Conservation (phyloP, 1,140 invertebrate genomes). For the Cyrtorhinus lividipennis region DNA sequence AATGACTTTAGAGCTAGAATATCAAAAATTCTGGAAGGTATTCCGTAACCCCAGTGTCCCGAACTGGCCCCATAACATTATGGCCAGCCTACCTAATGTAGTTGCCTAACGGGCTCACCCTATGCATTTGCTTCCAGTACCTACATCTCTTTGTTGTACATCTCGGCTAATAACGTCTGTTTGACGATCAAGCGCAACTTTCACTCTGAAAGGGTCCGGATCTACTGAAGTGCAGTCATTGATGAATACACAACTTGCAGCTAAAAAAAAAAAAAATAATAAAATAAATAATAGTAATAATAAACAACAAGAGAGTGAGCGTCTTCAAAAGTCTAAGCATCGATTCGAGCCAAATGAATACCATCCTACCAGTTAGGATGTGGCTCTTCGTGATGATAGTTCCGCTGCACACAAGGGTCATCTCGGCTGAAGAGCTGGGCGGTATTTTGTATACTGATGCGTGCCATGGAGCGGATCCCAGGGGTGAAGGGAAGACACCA, state of each 20-base stretch:
- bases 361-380: neutral
- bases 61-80: too few relatives aligned
- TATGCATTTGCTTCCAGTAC: too few relatives aligned
- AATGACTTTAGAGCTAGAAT: too few relatives aligned
- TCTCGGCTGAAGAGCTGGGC: neutral
- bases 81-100: too few relatives aligned
- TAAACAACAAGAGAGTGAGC: too few relatives aligned
- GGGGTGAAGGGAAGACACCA: neutral
- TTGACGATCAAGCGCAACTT: neutral
- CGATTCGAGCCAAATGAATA: too few relatives aligned
- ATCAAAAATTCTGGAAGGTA: too few relatives aligned
- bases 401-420: neutral
- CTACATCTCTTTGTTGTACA: neutral
- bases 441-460: neutral
- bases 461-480: neutral
- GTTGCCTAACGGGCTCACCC: too few relatives aligned
- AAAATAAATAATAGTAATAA: too few relatives aligned
- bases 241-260: neutral
- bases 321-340: too few relatives aligned
- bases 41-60: too few relatives aligned
- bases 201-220: neutral
- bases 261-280: neutral
- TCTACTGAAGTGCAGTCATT: neutral
- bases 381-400: neutral
- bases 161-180: neutral